Evolutionary conservation across 2,888 invertebrate species (phyloP).

Genomic region (Corythucha ciliata): DNA sequence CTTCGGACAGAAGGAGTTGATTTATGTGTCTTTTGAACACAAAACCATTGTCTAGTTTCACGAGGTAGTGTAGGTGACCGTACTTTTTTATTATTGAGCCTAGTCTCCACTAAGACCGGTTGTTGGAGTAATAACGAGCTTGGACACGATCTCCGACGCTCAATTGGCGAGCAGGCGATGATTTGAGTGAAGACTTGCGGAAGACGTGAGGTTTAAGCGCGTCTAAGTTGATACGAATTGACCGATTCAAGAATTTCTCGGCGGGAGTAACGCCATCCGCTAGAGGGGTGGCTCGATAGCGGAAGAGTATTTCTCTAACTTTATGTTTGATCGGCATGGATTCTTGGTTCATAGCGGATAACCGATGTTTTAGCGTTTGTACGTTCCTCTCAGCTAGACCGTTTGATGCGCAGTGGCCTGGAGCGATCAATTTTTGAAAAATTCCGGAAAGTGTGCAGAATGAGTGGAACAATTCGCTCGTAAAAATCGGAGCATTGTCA

Average conservation of each 20-base stretch:
- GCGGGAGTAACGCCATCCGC: constrained; percentile 1
- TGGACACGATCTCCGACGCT: constrained; percentile 13
- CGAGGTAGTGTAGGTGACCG: constrained; percentile 15
- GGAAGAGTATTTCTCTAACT: neutral
- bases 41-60: constrained; percentile 15
- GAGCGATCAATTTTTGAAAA: constrained; percentile 5
- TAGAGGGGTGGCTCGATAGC: constrained; percentile 6
- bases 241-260: constrained; percentile 8
- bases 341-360: neutral
- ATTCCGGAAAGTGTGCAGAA: neutral
- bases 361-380: neutral
- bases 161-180: neutral
- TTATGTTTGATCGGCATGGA: neutral
- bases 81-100: constrained; percentile 12
- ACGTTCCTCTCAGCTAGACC: constrained; percentile 7
- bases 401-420: constrained; percentile 2
- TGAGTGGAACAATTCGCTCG: neutral
- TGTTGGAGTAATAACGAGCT: constrained; percentile 19
- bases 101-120: constrained; percentile 15
- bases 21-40: constrained; percentile 19
- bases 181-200: neutral
- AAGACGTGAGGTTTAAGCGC: no score
- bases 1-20: neutral
- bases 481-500: constrained; percentile 4
- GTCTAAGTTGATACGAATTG: constrained; percentile 7